Conservation (phyloP, 2,797 vertebrate species). For the Hylomyscus alleni region DNA sequence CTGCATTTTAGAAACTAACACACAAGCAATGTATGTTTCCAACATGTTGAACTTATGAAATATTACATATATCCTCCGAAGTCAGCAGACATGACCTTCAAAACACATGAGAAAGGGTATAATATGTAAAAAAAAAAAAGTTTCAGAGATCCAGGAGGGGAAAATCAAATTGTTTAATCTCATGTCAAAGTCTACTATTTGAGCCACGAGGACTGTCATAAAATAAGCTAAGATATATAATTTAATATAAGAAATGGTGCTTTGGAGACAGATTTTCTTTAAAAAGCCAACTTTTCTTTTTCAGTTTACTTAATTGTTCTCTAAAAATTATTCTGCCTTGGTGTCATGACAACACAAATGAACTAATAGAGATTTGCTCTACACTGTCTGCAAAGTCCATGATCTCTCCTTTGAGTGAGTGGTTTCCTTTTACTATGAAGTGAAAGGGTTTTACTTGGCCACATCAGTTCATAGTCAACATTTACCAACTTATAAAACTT, state of each 20-base stretch:
- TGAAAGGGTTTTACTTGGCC: not conserved
- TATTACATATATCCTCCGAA: not conserved
- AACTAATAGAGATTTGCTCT: not conserved
- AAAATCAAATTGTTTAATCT: constrained; percentile 58
- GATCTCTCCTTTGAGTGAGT: not conserved
- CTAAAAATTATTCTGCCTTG: not conserved
- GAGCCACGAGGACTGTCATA: not conserved
- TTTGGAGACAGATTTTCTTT: constrained; percentile 46
- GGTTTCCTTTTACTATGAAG: not conserved
- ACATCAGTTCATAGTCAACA: not conserved
- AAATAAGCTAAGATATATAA: constrained; percentile 57
- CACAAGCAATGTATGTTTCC: constrained; percentile 8
- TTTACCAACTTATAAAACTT: not conserved
- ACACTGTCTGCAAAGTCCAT: not conserved
- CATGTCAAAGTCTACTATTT: constrained; percentile 39
- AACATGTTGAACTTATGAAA: not conserved
- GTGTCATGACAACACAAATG: not conserved
- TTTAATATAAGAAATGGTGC: constrained; percentile 35
- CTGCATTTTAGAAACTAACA: constrained; percentile 30
- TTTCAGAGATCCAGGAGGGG: not conserved
- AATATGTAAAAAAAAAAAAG: constrained; percentile 5
- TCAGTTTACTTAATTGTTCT: not conserved
- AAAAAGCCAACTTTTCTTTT: constrained; percentile 36
- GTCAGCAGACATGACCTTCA: not conserved
- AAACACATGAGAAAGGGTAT: constrained; percentile 21